Evolutionary conservation across 2,113 vertebrate genomes (phyloP), one percentile per base, ranked within the genome.

Genomic region (Pyxicephalus adspersus): DNA sequence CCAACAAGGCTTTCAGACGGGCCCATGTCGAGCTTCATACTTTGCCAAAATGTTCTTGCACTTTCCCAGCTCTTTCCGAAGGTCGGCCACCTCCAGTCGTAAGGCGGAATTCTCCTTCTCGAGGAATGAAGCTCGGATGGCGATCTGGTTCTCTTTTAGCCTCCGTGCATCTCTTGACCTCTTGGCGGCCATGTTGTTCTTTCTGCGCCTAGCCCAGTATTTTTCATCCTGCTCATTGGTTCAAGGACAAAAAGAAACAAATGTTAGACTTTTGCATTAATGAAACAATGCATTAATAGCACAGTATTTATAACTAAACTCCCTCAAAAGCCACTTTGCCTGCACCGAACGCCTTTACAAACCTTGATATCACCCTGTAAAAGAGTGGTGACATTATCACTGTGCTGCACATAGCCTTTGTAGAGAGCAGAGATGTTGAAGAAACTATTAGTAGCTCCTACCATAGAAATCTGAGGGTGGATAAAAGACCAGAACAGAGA

Each of bases 131-230:
- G 98, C 97, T 2, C 98, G 94, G 90, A 99, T 98, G 90, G 97
- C 97, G 63, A 99, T 99, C 94, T 99, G 98, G 89, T 99, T 99
- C 91, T 99, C 98, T 91, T 99, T 99, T 82, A 99, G 95, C 76
- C 98, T 89, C 34, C 98, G 94, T 0, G 98, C 98, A 0, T 99
- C 97, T 18, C 98, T 92, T 0, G 98, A 99, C 0, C 98, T 92
- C 89, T 98, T 99, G 17, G 98, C 98, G 0, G 98, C 98, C 89
- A 98, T 93, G 90, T 99, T 99, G 95, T 99, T 99, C 97, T 99
- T 99, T 92, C 96, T 95, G 85, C 98, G 97, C 79, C 97, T 88
- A 0, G 95, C 95, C 98, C 98, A 99, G 94, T 99, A 99, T 86
- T 90, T 95, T 87, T 99, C 97, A 54, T 99, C 98, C 98, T 99